Evolutionary conservation across 35 echinoderm and acorn worm species (phyloP), one percentile per base, ranked within the genome.

Genomic region (Hemicentrotus pulcherrimus): DNA sequence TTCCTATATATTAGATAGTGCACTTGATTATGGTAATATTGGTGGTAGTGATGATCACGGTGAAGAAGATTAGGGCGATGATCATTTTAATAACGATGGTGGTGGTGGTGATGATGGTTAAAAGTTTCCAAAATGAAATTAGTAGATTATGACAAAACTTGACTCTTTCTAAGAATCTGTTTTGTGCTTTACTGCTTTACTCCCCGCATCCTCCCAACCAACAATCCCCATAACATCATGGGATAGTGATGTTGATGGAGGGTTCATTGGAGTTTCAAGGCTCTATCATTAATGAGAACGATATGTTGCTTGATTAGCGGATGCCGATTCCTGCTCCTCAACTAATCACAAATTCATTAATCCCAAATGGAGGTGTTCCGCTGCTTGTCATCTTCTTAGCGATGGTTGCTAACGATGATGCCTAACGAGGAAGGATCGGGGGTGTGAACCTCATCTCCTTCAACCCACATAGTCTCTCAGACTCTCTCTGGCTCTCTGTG

Each of bases 311-410:
- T 78, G 65, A 78, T 78, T 78, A 78, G 65, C 19, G 6, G 65
- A 78, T 78, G 65, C 65, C 65, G 65, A 78, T 22, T 28, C 28
- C 65, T 24, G 65, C 22, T 78, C 65, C 65, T n/a, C 15, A 78
- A 78, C 65, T 78, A 78, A 78, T 78, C 65, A 78, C 65, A n/a
- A 78, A 78, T 78, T 78, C 65, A 78, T 78, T 78, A 78, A 78
- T 78, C 65, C 65, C 65, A 28, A 78, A 78, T 78, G 65, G 65
- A 78, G 19, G 65, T 78, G 65, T 78, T 78, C 65, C 65, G 65
- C 65, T 78, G 65, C 65, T 78, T 78, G 65, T 78, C 65, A 78
- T 78, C 65, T 78, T 78, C 65, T 28, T 78, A 28, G 24, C 65
- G 65, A 78, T 78, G 65, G 65, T 78, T 78, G 65, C 65, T 78